Evolutionary conservation across 2,888 invertebrate genomes (phyloP).

Genomic region (Caenorhabditis doughertyi): DNA sequence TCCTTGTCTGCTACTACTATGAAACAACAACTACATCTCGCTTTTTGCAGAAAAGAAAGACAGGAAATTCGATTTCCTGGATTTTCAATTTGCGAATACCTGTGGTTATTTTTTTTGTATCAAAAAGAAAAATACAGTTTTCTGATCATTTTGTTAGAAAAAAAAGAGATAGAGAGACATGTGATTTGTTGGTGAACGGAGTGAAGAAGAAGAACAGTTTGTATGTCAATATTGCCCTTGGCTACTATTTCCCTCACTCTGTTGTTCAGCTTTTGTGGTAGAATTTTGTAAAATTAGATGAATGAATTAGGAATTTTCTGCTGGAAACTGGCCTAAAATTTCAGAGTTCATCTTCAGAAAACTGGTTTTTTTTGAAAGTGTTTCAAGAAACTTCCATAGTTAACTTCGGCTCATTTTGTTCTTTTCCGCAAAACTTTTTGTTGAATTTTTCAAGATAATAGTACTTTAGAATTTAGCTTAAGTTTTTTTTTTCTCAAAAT

Average conservation of each 20-base stretch:
- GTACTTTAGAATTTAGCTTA: too few species aligned
- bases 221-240: conserved; percentile 41
- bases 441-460: too few species aligned
- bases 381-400: too few species aligned
- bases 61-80: conserved; percentile 36
- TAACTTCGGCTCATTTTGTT: too few species aligned
- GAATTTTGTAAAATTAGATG: too few species aligned
- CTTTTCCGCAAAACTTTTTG: too few species aligned
- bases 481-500: too few species aligned
- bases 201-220: not conserved
- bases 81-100: not conserved
- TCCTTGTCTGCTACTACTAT: conserved; percentile 14
- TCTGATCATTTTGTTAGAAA: not conserved
- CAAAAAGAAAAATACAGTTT: not conserved
- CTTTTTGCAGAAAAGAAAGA: not conserved
- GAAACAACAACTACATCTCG: too few species aligned
- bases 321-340: too few species aligned
- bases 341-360: too few species aligned
- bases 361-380: too few species aligned
- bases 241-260: not conserved
- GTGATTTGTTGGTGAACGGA: conserved; percentile 26
- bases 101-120: not conserved
- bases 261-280: not conserved
- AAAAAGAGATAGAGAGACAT: conserved; percentile 1
- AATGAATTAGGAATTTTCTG: too few species aligned